Conservation (phyloP, 2,797 vertebrate genomes). For the Paratrypauchen microcephalus region DNA sequence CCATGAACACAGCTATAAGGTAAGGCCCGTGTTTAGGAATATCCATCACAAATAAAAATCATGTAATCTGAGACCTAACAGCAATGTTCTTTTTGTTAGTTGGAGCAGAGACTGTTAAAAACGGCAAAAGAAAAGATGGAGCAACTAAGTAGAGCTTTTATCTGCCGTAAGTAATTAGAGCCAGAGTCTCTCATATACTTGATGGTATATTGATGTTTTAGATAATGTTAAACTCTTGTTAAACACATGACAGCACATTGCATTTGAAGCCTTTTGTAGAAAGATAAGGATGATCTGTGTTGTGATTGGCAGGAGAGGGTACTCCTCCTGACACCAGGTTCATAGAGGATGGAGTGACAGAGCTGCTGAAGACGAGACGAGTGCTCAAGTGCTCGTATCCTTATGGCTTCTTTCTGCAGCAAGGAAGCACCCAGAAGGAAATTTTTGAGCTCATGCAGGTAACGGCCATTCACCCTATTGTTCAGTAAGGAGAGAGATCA, state of each 20-base stretch:
- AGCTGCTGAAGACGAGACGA: constrained; percentile 96
- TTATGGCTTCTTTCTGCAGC: constrained; percentile 98
- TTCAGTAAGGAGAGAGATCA: background rate
- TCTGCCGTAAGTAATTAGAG: constrained; percentile 82
- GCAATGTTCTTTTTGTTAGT: constrained; percentile 65
- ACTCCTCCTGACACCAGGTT: constrained; percentile 95
- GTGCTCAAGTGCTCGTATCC: constrained; percentile 99
- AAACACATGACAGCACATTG: background rate
- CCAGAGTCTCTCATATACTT: background rate
- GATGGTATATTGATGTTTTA: too few relatives aligned
- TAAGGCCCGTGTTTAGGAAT: constrained; percentile 48
- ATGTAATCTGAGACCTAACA: background rate
- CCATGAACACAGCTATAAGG: constrained; percentile 98
- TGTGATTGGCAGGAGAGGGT: constrained; percentile 79
- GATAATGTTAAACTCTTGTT: too few relatives aligned
- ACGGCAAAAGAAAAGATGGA: constrained; percentile 99
- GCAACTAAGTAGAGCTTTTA: constrained; percentile 94
- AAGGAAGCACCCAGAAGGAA: constrained; percentile 99
- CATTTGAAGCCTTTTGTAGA: background rate
- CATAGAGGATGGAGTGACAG: constrained; percentile 96
- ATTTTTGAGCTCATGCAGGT: constrained; percentile 99
- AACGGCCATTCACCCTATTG: constrained; percentile 24
- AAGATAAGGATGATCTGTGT: background rate
- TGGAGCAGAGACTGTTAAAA: constrained; percentile 97
- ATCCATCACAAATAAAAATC: background rate